phyloP scores from a whole-genome alignment of 2,888 invertebrate species.

The Machimus rusticus region DNA sequence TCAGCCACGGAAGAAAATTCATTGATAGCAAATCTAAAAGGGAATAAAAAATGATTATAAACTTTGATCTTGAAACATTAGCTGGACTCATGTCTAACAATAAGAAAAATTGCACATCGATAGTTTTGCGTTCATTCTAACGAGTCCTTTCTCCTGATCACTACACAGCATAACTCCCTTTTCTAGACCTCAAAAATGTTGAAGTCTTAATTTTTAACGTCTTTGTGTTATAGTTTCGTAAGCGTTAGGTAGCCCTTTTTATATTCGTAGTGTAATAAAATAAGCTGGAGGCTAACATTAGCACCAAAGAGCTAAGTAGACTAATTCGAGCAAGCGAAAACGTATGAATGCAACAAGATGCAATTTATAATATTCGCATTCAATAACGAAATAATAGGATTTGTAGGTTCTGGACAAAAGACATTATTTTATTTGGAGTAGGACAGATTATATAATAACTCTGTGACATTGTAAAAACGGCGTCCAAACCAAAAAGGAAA shows the following conservation, averaged over 20 bases:
- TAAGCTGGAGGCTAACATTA: conserved; percentile 61
- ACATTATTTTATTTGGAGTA: not conserved
- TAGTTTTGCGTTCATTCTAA: not conserved
- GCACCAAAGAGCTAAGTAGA: conserved; percentile 57
- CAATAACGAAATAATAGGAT: not conserved
- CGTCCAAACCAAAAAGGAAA: not conserved
- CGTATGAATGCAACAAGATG: not conserved
- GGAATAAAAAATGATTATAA: no score
- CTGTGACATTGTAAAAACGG: not conserved
- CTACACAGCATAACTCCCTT: not conserved
- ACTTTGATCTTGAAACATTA: not conserved
- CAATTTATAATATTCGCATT: not conserved
- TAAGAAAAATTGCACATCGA: not conserved
- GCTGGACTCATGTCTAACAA: not conserved
- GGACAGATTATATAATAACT: not conserved
- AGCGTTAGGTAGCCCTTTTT: conserved; percentile 16
- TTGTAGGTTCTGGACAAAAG: not conserved
- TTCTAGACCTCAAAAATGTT: not conserved
- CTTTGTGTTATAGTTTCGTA: conserved; percentile 29
- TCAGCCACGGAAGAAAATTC: not conserved
- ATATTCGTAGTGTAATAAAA: conserved; percentile 40
- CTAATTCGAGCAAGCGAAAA: not conserved
- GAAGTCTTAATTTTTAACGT: not conserved
- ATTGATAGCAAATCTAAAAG: not conserved
- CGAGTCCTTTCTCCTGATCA: not conserved